Conservation (phyloP, 1,140 invertebrate genomes). For the Cyclina sinensis region DNA sequence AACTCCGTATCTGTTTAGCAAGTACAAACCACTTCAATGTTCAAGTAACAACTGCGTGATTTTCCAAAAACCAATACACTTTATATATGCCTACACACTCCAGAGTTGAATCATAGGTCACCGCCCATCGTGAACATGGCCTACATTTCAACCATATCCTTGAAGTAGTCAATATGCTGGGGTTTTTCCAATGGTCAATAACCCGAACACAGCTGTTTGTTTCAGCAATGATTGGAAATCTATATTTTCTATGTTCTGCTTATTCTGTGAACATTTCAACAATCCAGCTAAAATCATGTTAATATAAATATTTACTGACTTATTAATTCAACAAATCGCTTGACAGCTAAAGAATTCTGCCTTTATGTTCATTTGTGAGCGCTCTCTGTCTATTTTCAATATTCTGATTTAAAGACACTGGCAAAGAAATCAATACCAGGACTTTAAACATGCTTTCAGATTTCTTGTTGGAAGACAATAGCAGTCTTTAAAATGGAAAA, state of each 20-base stretch:
- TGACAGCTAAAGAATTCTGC: too few species aligned
- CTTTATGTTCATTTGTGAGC: too few species aligned
- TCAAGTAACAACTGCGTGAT: background rate
- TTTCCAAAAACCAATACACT: background rate
- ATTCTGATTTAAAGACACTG: background rate
- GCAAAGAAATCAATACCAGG: too few species aligned
- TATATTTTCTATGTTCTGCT: background rate
- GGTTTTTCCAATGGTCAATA: slow-evolving; percentile 13
- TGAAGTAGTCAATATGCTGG: background rate
- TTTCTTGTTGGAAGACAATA: too few species aligned
- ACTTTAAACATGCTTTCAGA: too few species aligned
- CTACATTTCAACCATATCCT: background rate
- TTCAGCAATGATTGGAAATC: background rate
- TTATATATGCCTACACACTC: background rate
- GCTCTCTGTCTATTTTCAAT: too few species aligned
- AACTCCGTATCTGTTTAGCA: too few species aligned
- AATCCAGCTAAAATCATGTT: background rate
- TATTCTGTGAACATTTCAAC: background rate
- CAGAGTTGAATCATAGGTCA: slow-evolving; percentile 24
- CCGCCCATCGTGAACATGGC: background rate
- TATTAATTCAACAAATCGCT: too few species aligned
- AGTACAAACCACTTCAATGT: too few species aligned
- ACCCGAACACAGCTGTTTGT: background rate
- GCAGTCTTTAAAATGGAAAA: too few species aligned
- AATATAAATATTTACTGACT: background rate